These are phyloP conservation scores for Dendroctonus ponderosae DNA, from an alignment of 1,140 invertebrate genomes.

Conservation along the genomic window DNA sequence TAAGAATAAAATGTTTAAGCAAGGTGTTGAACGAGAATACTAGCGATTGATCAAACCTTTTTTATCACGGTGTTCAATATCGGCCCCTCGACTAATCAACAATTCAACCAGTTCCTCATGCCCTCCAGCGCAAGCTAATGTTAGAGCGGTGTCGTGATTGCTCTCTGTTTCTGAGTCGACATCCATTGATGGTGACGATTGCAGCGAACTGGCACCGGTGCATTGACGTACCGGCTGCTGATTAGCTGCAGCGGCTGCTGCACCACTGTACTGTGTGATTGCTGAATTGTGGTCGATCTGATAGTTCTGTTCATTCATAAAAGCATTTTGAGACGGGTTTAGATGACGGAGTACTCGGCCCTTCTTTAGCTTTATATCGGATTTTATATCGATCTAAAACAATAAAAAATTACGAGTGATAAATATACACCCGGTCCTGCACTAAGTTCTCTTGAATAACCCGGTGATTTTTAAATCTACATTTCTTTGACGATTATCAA, in stretches of 20 bases:
- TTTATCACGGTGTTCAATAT: slow-evolving; percentile 98
- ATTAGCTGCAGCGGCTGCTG: slow-evolving; percentile 12
- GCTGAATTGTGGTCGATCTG: slow-evolving; percentile 48
- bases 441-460: too few relatives aligned
- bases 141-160: slow-evolving; percentile 97
- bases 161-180: slow-evolving; percentile 96
- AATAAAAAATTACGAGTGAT: not conserved
- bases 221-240: slow-evolving; percentile 26
- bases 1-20: too few relatives aligned
- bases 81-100: slow-evolving; percentile 83
- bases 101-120: slow-evolving; percentile 94
- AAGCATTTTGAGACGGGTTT: slow-evolving; percentile 36
- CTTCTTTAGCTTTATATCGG: slow-evolving; percentile 48
- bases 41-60: slow-evolving; percentile 61
- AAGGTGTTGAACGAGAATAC: not conserved
- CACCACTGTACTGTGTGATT: slow-evolving; percentile 47
- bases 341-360: slow-evolving; percentile 42
- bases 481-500: too few relatives aligned
- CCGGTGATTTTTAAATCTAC: too few relatives aligned
- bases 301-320: slow-evolving; percentile 44
- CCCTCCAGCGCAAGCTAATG: slow-evolving; percentile 94
- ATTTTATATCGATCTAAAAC: slow-evolving; percentile 10
- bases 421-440: too few relatives aligned
- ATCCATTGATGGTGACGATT: slow-evolving; percentile 65
- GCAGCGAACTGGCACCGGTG: slow-evolving; percentile 32